Evolutionary conservation across 2,888 invertebrate genomes (phyloP).

Genomic region (Entomobrya multifasciata): DNA sequence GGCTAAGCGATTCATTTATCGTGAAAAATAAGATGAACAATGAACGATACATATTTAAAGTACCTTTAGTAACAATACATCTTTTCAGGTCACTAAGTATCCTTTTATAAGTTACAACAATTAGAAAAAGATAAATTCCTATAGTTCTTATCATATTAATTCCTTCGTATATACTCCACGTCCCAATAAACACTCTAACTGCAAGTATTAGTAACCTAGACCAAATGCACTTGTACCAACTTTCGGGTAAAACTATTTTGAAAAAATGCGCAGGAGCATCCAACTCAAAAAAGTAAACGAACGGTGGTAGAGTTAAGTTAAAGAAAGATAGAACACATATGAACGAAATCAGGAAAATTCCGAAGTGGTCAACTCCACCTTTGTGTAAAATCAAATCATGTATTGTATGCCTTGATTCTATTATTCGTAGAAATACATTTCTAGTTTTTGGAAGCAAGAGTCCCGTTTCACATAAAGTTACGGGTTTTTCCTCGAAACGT

Average conservation of each 20-base stretch:
- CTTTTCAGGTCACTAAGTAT: background rate
- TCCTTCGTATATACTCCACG: background rate
- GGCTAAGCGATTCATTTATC: background rate
- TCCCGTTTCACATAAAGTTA: no score
- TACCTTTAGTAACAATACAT: background rate
- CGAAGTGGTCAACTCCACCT: background rate
- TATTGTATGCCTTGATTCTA: background rate
- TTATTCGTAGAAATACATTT: background rate
- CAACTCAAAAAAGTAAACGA: constrained; percentile 4
- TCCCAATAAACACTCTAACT: background rate
- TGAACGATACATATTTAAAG: background rate
- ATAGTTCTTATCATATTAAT: background rate
- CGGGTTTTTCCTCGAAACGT: no score
- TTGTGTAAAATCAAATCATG: background rate
- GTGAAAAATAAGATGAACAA: background rate
- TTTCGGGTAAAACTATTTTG: background rate
- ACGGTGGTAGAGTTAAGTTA: background rate
- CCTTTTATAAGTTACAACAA: background rate
- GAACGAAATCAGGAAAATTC: background rate
- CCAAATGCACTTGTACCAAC: background rate
- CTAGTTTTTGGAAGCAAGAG: no score
- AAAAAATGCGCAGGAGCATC: background rate
- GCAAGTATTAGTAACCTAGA: background rate
- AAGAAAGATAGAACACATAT: background rate
- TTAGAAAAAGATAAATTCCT: background rate